These are phyloP conservation scores for Heliconius hermathena DNA, from an alignment of 1,140 invertebrate genomes.

Conservation along the genomic window DNA sequence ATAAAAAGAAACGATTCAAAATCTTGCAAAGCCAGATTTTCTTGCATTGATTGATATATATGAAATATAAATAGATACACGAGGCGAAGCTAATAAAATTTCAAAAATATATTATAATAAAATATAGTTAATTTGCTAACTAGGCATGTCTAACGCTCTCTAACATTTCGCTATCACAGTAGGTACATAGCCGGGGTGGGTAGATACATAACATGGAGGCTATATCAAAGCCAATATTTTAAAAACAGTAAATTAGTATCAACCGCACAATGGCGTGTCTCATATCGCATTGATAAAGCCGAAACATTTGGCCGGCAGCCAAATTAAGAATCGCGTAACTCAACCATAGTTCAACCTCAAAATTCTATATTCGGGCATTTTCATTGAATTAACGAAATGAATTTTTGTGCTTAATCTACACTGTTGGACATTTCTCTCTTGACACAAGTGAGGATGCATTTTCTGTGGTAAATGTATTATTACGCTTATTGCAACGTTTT, in stretches of 20 bases:
- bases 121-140: no score
- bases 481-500: constrained; percentile 10
- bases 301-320: constrained; percentile 38
- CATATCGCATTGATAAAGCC: constrained; percentile 42
- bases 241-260: constrained; percentile 41
- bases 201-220: neutral
- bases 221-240: constrained; percentile 36
- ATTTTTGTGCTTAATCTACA: constrained; percentile 34
- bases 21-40: no score
- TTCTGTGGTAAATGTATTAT: constrained; percentile 15
- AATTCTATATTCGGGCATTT: constrained; percentile 37
- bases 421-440: constrained; percentile 22
- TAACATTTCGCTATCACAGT: neutral
- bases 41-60: no score
- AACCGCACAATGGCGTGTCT: constrained; percentile 40
- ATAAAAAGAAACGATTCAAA: no score
- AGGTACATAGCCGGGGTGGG: neutral
- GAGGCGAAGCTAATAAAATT: no score
- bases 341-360: constrained; percentile 35
- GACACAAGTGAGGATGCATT: constrained; percentile 15
- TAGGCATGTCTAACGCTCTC: neutral
- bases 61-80: no score
- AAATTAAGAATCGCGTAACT: constrained; percentile 45
- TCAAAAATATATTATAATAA: no score
- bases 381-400: constrained; percentile 41